Conservation (phyloP, 2,888 invertebrate genomes). For the Diarsia mendica region DNA sequence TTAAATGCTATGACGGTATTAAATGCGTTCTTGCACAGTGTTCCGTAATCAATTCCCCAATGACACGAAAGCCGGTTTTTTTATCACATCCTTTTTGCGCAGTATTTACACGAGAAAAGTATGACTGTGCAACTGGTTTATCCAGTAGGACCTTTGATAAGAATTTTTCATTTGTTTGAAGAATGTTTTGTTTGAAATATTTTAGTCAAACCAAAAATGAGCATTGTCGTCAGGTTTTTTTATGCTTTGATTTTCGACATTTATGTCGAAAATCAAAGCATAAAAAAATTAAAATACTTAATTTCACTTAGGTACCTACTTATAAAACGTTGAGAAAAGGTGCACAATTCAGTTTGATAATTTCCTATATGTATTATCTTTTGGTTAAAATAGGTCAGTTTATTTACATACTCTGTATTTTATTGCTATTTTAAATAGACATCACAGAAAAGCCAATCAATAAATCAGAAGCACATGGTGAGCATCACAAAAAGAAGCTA, state of each 20-base stretch:
- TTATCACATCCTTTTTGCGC: conserved; percentile 20
- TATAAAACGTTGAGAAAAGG: too few relatives aligned
- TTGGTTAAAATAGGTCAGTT: conserved; percentile 6
- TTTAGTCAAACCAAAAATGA: background rate
- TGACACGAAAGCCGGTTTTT: conserved; percentile 1
- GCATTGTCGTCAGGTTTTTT: background rate
- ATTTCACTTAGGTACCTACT: too few relatives aligned
- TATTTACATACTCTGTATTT: background rate
- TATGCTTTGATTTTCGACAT: too few relatives aligned
- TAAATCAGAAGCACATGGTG: conserved; percentile 20
- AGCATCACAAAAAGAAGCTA: conserved; percentile 42
- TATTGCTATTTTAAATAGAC: background rate
- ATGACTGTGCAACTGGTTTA: background rate
- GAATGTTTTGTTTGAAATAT: background rate
- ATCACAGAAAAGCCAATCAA: conserved; percentile 31
- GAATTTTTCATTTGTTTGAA: background rate
- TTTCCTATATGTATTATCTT: background rate
- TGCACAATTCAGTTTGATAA: too few relatives aligned
- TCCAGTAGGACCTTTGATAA: background rate
- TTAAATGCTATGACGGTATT: background rate
- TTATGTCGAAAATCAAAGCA: too few relatives aligned
- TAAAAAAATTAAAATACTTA: too few relatives aligned
- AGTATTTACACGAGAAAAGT: background rate
- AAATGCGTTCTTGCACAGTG: background rate
- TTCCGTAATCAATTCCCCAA: conserved; percentile 25